Evolutionary conservation across 1,140 invertebrate genomes (phyloP), one percentile per base, ranked within the genome.

Genomic region (Propsilocerus akamusi): DNA sequence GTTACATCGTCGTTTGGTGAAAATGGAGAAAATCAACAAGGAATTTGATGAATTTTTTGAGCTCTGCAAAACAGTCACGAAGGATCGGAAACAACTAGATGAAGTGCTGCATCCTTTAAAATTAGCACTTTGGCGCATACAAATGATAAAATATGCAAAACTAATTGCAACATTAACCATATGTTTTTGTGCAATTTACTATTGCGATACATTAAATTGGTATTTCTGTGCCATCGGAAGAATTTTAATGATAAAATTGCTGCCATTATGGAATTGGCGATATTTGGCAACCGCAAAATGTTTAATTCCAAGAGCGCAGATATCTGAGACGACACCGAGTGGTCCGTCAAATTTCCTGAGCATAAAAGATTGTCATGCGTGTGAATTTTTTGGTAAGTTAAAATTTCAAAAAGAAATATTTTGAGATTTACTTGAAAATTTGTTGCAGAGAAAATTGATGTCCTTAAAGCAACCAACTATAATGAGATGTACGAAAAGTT

Each of bases 41-140:
- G 34, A 41, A 41, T 41, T 41, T 41, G 34, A 41, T 14, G 34
- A 41, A 41, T 41, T 41, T 41, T 41, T 41, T 41, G 14, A 41
- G 22, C 10, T 20, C 22, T 10, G 17, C 4, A 20, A 41, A 20
- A 17, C 17, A 20, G 22, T 17, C 17, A 41, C 14, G 34, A 41
- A 20, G 17, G 12, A 6, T 5, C n/a, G 14, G 14, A 17, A 10
- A 41, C 17, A 41, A 17, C 5, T 14, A 41, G 1, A 41, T 41
- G 12, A 41, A 41, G 14, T 41, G 17, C 22, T 41, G 5, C 17
- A 20, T 7, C 34, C 34, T 7, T 17, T 41, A 20, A 41, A 41
- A 10, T 20, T 20, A 20, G 8, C 22, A 17, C 11, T 41, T 6
- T 41, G 34, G 34, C 17, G 22, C 14, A 14, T 20, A 41, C 34